These are phyloP conservation scores for Nymphalis c-album DNA, from an alignment of 2,888 invertebrate genomes.

Conservation along the genomic window DNA sequence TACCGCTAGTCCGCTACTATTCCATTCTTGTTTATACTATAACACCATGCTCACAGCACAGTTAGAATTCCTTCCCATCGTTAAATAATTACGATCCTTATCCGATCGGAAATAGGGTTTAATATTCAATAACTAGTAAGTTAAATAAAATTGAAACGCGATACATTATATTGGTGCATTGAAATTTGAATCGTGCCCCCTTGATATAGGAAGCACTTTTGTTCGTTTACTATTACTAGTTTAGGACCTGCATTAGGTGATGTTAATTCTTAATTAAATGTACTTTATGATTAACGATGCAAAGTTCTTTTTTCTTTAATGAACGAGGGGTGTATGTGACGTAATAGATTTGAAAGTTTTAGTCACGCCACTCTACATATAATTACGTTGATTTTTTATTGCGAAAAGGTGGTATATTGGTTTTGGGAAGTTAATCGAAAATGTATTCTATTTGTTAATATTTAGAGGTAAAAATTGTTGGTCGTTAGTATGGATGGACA, in stretches of 20 bases:
- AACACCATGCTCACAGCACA: slow-evolving; percentile 46
- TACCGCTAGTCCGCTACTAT: slow-evolving; percentile 25
- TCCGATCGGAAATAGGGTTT: slow-evolving; percentile 52
- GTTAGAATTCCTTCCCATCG: slow-evolving; percentile 59
- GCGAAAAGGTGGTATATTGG: slow-evolving; percentile 26
- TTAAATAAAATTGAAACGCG: slow-evolving; percentile 67
- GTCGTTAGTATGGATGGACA: slow-evolving; percentile 41
- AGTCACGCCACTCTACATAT: slow-evolving; percentile 72
- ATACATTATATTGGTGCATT: slow-evolving; percentile 54
- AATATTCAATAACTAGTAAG: slow-evolving; percentile 55
- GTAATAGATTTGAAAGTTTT: slow-evolving; percentile 57
- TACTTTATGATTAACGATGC: slow-evolving; percentile 51
- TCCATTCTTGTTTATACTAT: slow-evolving; percentile 35
- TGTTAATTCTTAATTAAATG: slow-evolving; percentile 64
- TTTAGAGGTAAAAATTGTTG: slow-evolving; percentile 45
- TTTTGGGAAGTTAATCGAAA: slow-evolving; percentile 1
- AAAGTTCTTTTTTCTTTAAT: slow-evolving; percentile 58
- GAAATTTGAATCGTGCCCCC: slow-evolving; percentile 55
- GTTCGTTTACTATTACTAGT: slow-evolving; percentile 49
- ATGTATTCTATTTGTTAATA: slow-evolving; percentile 25
- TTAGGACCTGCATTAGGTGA: slow-evolving; percentile 56
- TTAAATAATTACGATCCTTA: slow-evolving; percentile 56
- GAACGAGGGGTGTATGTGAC: slow-evolving; percentile 50
- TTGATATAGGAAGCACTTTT: slow-evolving; percentile 54
- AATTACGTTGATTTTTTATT: slow-evolving; percentile 49